Conservation (phyloP, 2,113 vertebrate species). For the Steatornis caripensis region DNA sequence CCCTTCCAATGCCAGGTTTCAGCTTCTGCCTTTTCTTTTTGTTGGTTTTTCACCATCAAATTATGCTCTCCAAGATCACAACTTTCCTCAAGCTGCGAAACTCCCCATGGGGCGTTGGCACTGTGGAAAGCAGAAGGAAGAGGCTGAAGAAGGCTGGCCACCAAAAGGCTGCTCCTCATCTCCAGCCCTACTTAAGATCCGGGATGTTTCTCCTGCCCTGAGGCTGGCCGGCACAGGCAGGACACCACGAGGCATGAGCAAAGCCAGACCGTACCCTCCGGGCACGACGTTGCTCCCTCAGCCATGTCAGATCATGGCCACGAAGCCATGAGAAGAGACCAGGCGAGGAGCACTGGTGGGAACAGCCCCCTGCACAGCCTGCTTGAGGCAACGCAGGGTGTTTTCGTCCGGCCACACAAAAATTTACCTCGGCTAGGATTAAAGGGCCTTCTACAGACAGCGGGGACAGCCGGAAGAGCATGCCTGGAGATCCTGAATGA, state of each 20-base stretch:
- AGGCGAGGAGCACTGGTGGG: background rate
- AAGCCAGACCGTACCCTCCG: fast-evolving
- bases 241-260: fast-evolving
- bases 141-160: background rate
- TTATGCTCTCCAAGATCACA: background rate
- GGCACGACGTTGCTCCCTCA: background rate
- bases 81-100: background rate
- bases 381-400: fast-evolving
- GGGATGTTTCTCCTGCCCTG: background rate
- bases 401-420: background rate
- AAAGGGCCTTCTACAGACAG: constrained; percentile 15
- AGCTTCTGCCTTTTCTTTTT: background rate
- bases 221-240: background rate
- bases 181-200: background rate
- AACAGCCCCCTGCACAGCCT: background rate
- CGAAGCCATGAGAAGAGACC: background rate
- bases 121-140: background rate
- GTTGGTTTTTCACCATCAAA: background rate
- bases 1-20: background rate
- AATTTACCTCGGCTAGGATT: background rate
- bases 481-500: constrained; percentile 46
- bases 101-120: background rate
- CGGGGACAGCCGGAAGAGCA: constrained; percentile 12
- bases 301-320: background rate
- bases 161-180: background rate